Percentiles rank a stretch among this genome's conserved stretches.
phyloP scores from a whole-genome alignment of 2,113 vertebrate genomes.

The Delphinus delphis region DNA sequence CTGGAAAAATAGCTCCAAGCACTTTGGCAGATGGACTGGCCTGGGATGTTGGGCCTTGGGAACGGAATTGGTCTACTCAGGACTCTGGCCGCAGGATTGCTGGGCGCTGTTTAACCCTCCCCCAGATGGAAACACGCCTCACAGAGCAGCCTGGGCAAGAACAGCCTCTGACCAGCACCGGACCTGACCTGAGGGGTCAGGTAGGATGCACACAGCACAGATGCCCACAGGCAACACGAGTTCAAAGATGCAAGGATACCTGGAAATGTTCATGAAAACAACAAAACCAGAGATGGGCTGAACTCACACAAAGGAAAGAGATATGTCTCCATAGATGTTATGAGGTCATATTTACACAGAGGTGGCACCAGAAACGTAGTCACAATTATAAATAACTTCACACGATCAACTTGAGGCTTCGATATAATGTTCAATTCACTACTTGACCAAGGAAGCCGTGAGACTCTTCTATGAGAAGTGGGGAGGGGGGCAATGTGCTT shows the following conservation, averaged over 20 bases:
- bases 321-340: rapidly evolving
- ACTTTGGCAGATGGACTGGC: rapidly evolving
- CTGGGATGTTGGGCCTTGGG: not conserved
- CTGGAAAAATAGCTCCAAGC: not conserved
- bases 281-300: not conserved
- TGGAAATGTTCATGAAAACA: not conserved
- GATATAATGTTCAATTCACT: not conserved
- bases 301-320: not conserved
- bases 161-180: rapidly evolving
- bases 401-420: rapidly evolving
- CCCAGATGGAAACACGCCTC: rapidly evolving
- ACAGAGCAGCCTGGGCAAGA: too few relatives aligned
- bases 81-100: too few relatives aligned
- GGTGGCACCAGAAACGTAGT: too few relatives aligned
- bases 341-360: too few relatives aligned
- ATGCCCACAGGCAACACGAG: rapidly evolving
- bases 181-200: not conserved
- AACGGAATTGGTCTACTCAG: not conserved
- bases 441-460: rapidly evolving
- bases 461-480: rapidly evolving
- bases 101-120: rapidly evolving
- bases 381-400: not conserved
- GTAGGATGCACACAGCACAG: rapidly evolving
- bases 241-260: not conserved
- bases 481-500: rapidly evolving